phyloP scores from a whole-genome alignment of 2,113 vertebrate species.

The Cranoglanis bouderius region DNA sequence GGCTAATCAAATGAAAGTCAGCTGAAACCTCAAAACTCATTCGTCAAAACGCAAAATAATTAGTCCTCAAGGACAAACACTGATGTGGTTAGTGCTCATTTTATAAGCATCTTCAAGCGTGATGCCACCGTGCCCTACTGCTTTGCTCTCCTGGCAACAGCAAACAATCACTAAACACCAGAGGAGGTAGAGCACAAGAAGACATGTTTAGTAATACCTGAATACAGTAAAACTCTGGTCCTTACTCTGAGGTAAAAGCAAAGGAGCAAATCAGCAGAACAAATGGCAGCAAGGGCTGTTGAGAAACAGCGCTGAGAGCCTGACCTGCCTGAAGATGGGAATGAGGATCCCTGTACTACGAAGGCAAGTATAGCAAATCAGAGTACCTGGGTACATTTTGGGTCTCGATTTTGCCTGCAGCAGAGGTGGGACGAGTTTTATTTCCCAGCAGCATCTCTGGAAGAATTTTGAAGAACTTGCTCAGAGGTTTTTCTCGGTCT shows the following conservation, averaged over 20 bases:
- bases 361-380: constrained; percentile 18
- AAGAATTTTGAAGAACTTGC: constrained; percentile 10
- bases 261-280: not conserved
- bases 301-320: not conserved
- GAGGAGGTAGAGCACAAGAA: constrained; percentile 8
- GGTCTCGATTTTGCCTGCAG: constrained; percentile 74
- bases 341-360: not conserved
- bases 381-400: constrained; percentile 70
- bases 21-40: constrained; percentile 21
- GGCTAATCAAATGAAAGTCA: constrained; percentile 40
- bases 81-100: constrained; percentile 3
- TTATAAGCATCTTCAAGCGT: constrained; percentile 33
- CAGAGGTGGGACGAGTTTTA: constrained; percentile 69
- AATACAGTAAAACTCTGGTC: constrained; percentile 13
- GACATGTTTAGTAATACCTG: constrained; percentile 24
- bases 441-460: constrained; percentile 59
- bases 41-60: constrained; percentile 35
- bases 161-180: constrained; percentile 61
- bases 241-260: constrained; percentile 17
- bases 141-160: constrained; percentile 67
- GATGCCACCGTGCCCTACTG: not conserved
- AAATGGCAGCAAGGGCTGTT: not conserved
- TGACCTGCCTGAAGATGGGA: not conserved
- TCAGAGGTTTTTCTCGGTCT: not conserved
- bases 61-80: constrained; percentile 39